Percentiles rank a stretch among this genome's conserved stretches.
phyloP scores from a whole-genome alignment of 1,140 invertebrate species.

The Galleria mellonella region DNA sequence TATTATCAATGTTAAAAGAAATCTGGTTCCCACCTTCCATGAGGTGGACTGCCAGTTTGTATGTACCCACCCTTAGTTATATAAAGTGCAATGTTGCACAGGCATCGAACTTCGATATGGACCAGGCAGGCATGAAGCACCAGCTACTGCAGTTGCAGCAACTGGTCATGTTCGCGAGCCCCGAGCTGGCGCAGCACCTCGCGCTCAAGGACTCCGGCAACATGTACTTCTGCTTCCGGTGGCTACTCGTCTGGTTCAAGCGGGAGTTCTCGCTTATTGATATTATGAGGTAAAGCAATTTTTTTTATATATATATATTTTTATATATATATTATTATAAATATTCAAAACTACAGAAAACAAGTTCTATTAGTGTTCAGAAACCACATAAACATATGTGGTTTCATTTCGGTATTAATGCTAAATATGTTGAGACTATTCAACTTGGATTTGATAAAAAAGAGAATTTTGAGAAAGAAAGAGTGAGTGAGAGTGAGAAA shows the following conservation, averaged over 20 bases:
- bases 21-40: too few species aligned
- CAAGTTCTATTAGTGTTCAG: too few species aligned
- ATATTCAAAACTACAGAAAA: too few species aligned
- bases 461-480: too few species aligned
- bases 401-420: too few species aligned
- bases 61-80: too few species aligned
- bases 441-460: too few species aligned
- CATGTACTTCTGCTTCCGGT: constrained; percentile 99
- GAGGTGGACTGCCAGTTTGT: too few species aligned
- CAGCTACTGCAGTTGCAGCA: constrained; percentile 91
- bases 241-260: constrained; percentile 90
- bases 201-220: constrained; percentile 95
- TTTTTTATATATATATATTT: neutral
- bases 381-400: too few species aligned
- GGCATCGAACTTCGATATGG: constrained; percentile 97
- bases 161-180: constrained; percentile 87
- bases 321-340: neutral
- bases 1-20: too few species aligned
- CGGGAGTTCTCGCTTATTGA: constrained; percentile 85
- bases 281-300: constrained; percentile 76
- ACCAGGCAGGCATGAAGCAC: constrained; percentile 97
- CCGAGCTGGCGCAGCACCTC: constrained; percentile 89
- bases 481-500: too few species aligned
- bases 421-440: too few species aligned
- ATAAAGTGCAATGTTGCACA: constrained; percentile 39